phyloP scores from a whole-genome alignment of 2,888 invertebrate species.

The Papilio protenor region DNA sequence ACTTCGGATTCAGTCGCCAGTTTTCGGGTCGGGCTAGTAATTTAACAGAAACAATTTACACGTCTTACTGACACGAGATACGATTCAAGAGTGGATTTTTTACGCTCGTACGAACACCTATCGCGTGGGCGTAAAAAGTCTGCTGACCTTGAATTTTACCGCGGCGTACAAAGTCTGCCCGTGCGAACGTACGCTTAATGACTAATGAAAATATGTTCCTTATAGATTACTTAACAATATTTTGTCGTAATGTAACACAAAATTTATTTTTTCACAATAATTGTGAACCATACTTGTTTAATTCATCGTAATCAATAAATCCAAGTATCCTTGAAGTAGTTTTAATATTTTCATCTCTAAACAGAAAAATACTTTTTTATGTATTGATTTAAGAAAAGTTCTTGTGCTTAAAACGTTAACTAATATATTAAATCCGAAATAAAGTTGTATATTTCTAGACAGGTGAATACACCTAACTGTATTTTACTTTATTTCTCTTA shows the following conservation, averaged over 20 bases:
- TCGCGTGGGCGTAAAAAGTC: no score
- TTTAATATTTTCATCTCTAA: neutral
- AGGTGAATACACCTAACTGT: conserved; percentile 40
- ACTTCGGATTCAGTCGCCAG: no score
- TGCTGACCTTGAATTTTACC: no score
- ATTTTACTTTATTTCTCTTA: conserved; percentile 29
- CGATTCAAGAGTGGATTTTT: no score
- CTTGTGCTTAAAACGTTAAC: neutral
- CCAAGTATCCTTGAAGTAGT: neutral
- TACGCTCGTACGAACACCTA: no score
- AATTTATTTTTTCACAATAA: no score
- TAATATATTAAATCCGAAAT: neutral
- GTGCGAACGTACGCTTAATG: no score
- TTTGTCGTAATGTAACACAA: no score
- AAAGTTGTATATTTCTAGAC: conserved; percentile 3
- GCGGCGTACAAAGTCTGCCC: no score
- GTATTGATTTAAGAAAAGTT: neutral
- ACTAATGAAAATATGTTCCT: neutral
- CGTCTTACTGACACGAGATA: no score
- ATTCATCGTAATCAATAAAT: neutral
- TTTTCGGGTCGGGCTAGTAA: no score
- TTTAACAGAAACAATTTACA: no score
- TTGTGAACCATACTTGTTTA: neutral
- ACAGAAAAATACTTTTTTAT: neutral
- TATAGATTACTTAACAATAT: neutral